A percentile compares a stretch with the other conserved stretches of the same genome.
Conservation (phyloP, 2,113 vertebrate species). For the Thamnaconus septentrionalis region DNA sequence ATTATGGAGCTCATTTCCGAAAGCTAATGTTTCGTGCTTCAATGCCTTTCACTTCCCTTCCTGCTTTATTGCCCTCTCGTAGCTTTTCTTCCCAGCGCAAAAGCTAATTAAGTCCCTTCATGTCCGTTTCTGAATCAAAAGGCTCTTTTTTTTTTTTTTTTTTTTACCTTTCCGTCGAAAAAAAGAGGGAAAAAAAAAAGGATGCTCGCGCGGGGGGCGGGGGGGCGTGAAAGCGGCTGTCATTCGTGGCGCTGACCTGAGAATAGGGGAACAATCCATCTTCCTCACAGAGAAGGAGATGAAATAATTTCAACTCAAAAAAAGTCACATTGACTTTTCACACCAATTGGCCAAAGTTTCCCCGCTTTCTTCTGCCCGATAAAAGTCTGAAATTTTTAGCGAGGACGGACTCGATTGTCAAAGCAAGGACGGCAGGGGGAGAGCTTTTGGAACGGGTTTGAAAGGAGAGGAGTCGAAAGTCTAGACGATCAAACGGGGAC, state of each 20-base stretch:
- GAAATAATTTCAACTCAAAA: background rate
- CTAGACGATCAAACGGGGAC: constrained; percentile 1
- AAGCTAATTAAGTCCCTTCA: constrained; percentile 50
- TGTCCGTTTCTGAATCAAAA: constrained; percentile 36
- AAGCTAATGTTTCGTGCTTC: constrained; percentile 67
- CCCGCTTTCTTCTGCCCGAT: constrained; percentile 1
- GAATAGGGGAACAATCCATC: constrained; percentile 6
- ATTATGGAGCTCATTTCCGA: constrained; percentile 62
- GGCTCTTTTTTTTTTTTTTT: background rate
- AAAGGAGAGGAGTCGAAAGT: background rate
- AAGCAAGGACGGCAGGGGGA: background rate
- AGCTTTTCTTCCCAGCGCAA: constrained; percentile 44
- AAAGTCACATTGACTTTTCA: background rate
- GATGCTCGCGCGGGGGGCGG: constrained; percentile 7
- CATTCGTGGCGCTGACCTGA: constrained; percentile 3
- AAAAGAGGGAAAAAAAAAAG: background rate
- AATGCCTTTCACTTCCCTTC: constrained; percentile 38
- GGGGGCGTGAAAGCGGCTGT: constrained; percentile 27
- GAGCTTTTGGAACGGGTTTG: constrained; percentile 3
- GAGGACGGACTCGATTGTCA: constrained; percentile 7
- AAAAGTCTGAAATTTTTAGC: constrained; percentile 8
- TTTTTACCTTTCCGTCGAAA: too few species aligned
- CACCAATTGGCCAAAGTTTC: background rate
- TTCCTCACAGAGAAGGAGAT: constrained; percentile 1
- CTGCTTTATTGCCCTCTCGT: constrained; percentile 43